phyloP scores from a whole-genome alignment of 2,888 invertebrate species.

The Kryphioiulus occultus region DNA sequence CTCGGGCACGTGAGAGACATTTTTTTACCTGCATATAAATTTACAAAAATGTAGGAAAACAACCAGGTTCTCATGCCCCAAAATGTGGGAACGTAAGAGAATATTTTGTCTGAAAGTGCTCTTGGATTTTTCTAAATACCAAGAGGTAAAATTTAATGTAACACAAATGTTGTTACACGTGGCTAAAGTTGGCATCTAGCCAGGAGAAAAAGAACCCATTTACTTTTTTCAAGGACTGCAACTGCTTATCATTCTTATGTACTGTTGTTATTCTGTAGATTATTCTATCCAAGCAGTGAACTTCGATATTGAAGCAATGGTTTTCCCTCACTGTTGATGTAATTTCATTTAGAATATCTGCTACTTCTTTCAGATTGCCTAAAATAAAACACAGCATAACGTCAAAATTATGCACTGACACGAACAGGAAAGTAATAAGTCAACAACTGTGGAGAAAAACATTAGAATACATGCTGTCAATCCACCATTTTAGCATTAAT shows the following conservation, averaged over 20 bases:
- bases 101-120: too few relatives aligned
- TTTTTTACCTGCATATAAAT: not conserved
- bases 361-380: not conserved
- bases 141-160: too few relatives aligned
- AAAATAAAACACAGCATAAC: not conserved
- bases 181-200: too few relatives aligned
- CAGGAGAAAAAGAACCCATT: not conserved
- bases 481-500: too few relatives aligned
- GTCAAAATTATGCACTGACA: too few relatives aligned
- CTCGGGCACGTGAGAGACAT: not conserved
- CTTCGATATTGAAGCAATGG: not conserved
- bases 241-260: not conserved
- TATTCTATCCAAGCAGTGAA: not conserved
- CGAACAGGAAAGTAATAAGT: too few relatives aligned
- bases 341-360: not conserved
- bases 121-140: too few relatives aligned
- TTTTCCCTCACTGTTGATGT: slow-evolving; percentile 9
- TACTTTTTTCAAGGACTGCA: not conserved
- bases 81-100: too few relatives aligned
- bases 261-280: slow-evolving; percentile 1
- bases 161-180: too few relatives aligned
- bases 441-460: too few relatives aligned
- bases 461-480: too few relatives aligned
- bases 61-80: too few relatives aligned
- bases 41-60: not conserved